Percentiles rank a stretch among this genome's conserved stretches.
Evolutionary conservation across 2,888 invertebrate species (phyloP).

Genomic region (Mechanitis mazaeus): DNA sequence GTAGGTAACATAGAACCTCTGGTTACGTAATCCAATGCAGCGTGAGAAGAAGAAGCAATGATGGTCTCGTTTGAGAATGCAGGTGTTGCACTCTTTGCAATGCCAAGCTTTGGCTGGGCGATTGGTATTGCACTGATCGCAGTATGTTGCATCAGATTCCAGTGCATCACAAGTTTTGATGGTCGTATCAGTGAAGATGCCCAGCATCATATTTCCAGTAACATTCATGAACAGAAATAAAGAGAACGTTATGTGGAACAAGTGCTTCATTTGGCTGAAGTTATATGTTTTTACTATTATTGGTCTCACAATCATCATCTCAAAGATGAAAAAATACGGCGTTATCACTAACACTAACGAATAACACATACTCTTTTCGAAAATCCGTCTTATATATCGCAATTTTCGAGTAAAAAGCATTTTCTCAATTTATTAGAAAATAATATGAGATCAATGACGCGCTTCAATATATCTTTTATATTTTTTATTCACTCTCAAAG

Average conservation of each 20-base stretch:
- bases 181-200: slow-evolving; percentile 44
- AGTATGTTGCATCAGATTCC: slow-evolving; percentile 68
- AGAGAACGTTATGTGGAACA: slow-evolving; percentile 40
- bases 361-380: slow-evolving; percentile 37
- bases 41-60: slow-evolving; percentile 89
- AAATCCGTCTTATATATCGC: slow-evolving; percentile 13
- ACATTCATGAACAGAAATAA: slow-evolving; percentile 51
- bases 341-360: slow-evolving; percentile 40
- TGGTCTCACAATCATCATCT: slow-evolving; percentile 47
- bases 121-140: slow-evolving; percentile 81
- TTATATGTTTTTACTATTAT: slow-evolving; percentile 37
- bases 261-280: slow-evolving; percentile 35
- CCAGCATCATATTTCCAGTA: slow-evolving; percentile 51
- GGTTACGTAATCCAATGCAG: slow-evolving; percentile 89
- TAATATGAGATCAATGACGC: background rate
- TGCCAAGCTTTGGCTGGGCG: slow-evolving; percentile 90
- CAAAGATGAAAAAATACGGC: slow-evolving; percentile 48
- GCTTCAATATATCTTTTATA: background rate
- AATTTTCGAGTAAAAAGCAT: background rate
- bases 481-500: background rate
- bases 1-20: slow-evolving; percentile 87
- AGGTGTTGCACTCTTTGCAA: slow-evolving; percentile 86
- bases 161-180: slow-evolving; percentile 28
- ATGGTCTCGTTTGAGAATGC: slow-evolving; percentile 88
- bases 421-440: background rate